Evolutionary conservation across 2,113 vertebrate genomes (phyloP), one percentile per base, ranked within the genome.

Genomic region (Athene noctua): DNA sequence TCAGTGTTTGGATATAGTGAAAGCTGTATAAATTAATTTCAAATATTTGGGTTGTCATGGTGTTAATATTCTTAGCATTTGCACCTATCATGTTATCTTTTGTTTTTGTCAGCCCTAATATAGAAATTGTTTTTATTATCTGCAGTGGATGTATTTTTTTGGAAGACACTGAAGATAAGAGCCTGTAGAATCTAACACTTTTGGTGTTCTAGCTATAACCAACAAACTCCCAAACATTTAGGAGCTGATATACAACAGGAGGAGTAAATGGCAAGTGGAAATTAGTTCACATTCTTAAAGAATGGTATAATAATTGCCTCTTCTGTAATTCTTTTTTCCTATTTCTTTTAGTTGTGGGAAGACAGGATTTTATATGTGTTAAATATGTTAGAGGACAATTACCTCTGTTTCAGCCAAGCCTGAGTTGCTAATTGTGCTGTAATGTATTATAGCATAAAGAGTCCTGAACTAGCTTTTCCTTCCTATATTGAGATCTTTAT

Each of bases 321-420:
- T 86, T 77, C 62, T 90, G 51, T 80, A 91, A 92, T 91, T 94
- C 78, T 67, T 94, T 86, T 73, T 58, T 90, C 66, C 46, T 67
- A 12, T 79, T 87, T 85, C 82, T 86, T 91, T 79, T 77, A 77
- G 90, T 82, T 94, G 84, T 65, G 74, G 78, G 62, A 82, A 96
- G 93, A 90, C 87, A 88, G 93, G 57, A 66, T 95, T 95, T 96
- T 94, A 85, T 94, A 82, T 82, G 66, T 96, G 40, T 90, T 96
- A 95, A 96, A 94, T 82, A 91, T 91, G 86, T 90, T 94, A 82
- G 62, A 85, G 84, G 81, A 91, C 81, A 92, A 94, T 94, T 94
- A 95, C 83, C 84, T 95, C 86, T 90, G 94, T 92, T 94, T 96
- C 92, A 96, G 40, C 46, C 49, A 68, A 96, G 90, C 87, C 92